Base-by-base conservation (phyloP, 2,888 invertebrate genomes). In the Caenorhabditis sp. region DNA sequence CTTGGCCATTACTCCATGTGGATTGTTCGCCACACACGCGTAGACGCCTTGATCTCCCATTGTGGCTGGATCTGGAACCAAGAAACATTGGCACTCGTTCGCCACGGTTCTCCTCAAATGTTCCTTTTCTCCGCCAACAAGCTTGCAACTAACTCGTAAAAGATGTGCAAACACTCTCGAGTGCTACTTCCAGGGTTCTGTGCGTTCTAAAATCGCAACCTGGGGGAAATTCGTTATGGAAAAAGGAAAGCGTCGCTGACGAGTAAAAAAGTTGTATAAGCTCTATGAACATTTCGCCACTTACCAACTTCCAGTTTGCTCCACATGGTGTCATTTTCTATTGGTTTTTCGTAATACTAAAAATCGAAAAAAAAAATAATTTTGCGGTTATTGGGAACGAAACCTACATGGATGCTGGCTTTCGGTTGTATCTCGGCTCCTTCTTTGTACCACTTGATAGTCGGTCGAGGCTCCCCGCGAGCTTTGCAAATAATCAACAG, bases 401-500 rank as follows among this genome's bases (percentile, higher is more conserved):
- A 26, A n/a, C 86, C 77, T 22, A 88, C 88, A 75, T 88, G 87
- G 30, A 83, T 84, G 48, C 89, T 88, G 17, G 79, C 75, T 70
- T 89, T 89, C 2, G 87, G 85, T 24, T 94, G 95, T 89, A 96
- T 93, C 90, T 96, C 96, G 15, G 94, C 93, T 30, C 95, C 95
- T 89, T 96, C 95, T 90, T 96, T 96, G 90, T 94, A 95, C 96
- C 96, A 96, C 20, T 95, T 96, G 79, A 96, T 95, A 82, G 94
- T 94, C 0, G 96, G 96, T 46, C 95, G 91, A 0, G 96, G 96
- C 80, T 93, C 93, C 1, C 96, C 96, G 88, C 93, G 93, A 0
- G 96, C 96, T 48, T 94, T 93, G 90, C 96, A 96, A 71, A 96
- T 91, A 89, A 96, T 95, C 9, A 95, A 94, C 79, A 96, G 95